These are phyloP conservation scores for Aspidapion aeneum DNA, from an alignment of 2,888 invertebrate species.

Conservation along the genomic window DNA sequence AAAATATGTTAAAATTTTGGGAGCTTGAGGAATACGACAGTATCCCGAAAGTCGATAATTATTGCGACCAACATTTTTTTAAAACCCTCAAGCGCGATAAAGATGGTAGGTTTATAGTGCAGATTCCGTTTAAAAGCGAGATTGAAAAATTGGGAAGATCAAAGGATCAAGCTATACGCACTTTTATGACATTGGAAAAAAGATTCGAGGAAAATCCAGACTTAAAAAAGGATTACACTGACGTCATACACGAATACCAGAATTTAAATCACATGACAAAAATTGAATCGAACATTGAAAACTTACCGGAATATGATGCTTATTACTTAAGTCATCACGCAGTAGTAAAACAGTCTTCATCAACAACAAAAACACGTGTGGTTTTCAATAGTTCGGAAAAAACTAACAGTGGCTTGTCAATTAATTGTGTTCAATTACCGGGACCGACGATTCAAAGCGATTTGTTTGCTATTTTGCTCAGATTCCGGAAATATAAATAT, in stretches of 20 bases:
- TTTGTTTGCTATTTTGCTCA: constrained; percentile 23
- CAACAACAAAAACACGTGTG: constrained; percentile 16
- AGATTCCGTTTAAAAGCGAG: constrained; percentile 16
- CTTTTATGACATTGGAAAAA: constrained; percentile 18
- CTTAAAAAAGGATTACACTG: constrained; percentile 18
- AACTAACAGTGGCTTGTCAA: constrained; percentile 19
- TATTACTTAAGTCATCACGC: constrained; percentile 11
- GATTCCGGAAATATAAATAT: constrained; percentile 21
- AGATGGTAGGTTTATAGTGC: constrained; percentile 19
- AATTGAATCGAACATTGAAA: neutral
- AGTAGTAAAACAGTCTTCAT: constrained; percentile 2
- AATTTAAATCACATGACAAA: constrained; percentile 18
- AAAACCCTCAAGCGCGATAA: constrained; percentile 6
- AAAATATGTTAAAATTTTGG: constrained; percentile 5
- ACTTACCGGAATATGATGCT: constrained; percentile 1
- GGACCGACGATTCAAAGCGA: constrained; percentile 18
- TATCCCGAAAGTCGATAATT: constrained; percentile 16
- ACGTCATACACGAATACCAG: constrained; percentile 21
- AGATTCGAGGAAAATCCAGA: constrained; percentile 14
- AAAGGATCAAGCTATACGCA: constrained; percentile 8
- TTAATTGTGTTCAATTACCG: constrained; percentile 12
- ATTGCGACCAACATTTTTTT: constrained; percentile 24
- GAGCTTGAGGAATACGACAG: constrained; percentile 1
- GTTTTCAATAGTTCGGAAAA: constrained; percentile 30
- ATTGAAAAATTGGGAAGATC: constrained; percentile 13